A percentile compares a stretch with the other conserved stretches of the same genome.
Evolutionary conservation across 2,113 vertebrate species (phyloP).

Genomic region (Hippoglossus stenolepis): DNA sequence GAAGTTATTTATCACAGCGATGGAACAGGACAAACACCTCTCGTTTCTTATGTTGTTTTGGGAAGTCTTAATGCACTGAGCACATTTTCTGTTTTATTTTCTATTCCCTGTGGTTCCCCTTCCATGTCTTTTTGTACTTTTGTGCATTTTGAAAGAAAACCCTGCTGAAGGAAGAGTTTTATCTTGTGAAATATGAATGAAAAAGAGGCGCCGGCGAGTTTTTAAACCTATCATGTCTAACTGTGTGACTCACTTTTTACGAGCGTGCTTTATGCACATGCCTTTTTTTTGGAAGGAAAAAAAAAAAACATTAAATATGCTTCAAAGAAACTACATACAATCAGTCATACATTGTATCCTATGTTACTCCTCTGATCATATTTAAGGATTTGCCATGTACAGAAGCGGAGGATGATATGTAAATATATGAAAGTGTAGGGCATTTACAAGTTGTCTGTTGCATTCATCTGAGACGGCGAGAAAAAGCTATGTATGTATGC

Average conservation of each 20-base stretch:
- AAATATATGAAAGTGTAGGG: slow-evolving; percentile 88
- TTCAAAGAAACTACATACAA: slow-evolving; percentile 71
- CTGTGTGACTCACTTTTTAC: slow-evolving; percentile 74
- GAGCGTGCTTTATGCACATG: slow-evolving; percentile 75
- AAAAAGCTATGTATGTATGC: slow-evolving; percentile 90
- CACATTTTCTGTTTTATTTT: slow-evolving; percentile 70
- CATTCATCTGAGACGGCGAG: slow-evolving; percentile 83
- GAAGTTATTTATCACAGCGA: slow-evolving; percentile 75
- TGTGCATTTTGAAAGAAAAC: slow-evolving; percentile 66
- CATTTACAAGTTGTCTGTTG: slow-evolving; percentile 83
- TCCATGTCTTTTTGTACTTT: slow-evolving; percentile 72
- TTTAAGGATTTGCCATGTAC: slow-evolving; percentile 86
- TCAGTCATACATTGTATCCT: slow-evolving; percentile 72
- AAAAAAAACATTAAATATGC: slow-evolving; percentile 61
- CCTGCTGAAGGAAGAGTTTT: slow-evolving; percentile 77
- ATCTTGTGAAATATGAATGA: slow-evolving; percentile 73
- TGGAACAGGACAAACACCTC: slow-evolving; percentile 64
- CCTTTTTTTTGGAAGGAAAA: slow-evolving; percentile 72
- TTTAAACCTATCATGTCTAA: slow-evolving; percentile 71
- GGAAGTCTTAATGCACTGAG: slow-evolving; percentile 82
- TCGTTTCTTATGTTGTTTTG: slow-evolving; percentile 59
- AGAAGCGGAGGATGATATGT: slow-evolving; percentile 87
- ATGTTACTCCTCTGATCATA: slow-evolving; percentile 74
- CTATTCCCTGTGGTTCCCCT: slow-evolving; percentile 63
- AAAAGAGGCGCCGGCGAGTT: slow-evolving; percentile 56